phyloP scores from a whole-genome alignment of 1,140 invertebrate genomes.

The Bombus pascuorum region DNA sequence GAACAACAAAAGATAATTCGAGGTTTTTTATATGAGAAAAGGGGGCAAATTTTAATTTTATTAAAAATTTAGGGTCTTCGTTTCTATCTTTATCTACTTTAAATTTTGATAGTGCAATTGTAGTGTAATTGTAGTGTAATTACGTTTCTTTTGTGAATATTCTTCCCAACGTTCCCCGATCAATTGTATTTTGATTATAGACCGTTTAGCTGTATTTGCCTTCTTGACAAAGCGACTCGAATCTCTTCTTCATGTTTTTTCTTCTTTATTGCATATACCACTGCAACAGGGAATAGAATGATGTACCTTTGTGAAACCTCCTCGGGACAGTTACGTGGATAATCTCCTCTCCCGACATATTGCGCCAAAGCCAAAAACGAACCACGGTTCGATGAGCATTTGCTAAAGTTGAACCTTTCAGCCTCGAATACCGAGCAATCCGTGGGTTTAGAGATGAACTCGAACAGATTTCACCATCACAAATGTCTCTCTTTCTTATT shows the following conservation, averaged over 20 bases:
- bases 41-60: too few relatives aligned
- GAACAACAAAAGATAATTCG: background rate
- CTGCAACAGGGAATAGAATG: slow-evolving; percentile 36
- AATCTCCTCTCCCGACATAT: slow-evolving; percentile 76
- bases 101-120: too few relatives aligned
- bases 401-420: slow-evolving; percentile 37
- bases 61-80: too few relatives aligned
- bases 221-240: slow-evolving; percentile 81
- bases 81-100: too few relatives aligned
- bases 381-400: slow-evolving; percentile 72
- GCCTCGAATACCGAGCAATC: slow-evolving; percentile 1
- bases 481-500: background rate
- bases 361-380: slow-evolving; percentile 77
- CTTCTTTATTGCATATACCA: slow-evolving; percentile 42
- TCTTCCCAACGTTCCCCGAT: slow-evolving; percentile 43
- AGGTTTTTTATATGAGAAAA: too few relatives aligned
- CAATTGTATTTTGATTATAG: slow-evolving; percentile 80
- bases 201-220: slow-evolving; percentile 80
- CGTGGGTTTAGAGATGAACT: slow-evolving; percentile 32
- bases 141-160: background rate
- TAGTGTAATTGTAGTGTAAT: too few relatives aligned
- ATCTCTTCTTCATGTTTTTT: slow-evolving; percentile 64
- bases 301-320: slow-evolving; percentile 33
- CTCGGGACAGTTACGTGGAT: slow-evolving; percentile 77
- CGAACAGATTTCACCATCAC: background rate